Conservation (phyloP, 2,888 invertebrate species). For the Priapulus caudatus region DNA sequence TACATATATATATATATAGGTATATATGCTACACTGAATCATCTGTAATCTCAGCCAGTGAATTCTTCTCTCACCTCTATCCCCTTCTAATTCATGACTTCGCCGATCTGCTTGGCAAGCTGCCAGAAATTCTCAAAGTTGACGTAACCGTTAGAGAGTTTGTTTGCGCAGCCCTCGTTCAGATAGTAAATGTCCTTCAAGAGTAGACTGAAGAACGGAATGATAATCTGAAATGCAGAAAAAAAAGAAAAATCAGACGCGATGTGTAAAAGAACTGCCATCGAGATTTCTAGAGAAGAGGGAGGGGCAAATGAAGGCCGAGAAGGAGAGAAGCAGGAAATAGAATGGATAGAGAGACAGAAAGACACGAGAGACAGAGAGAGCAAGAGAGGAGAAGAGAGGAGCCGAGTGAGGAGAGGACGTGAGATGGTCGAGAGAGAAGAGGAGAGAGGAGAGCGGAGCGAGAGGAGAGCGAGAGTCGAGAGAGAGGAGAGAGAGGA, state of each 20-base stretch:
- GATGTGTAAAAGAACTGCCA: too few species aligned
- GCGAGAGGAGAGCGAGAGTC: too few species aligned
- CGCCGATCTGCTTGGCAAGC: constrained; percentile 78
- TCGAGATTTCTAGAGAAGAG: too few species aligned
- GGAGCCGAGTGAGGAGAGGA: not conserved
- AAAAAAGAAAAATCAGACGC: too few species aligned
- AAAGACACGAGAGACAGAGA: not conserved
- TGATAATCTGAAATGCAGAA: constrained; percentile 52
- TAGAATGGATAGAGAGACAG: not conserved
- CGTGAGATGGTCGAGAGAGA: not conserved
- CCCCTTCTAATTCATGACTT: constrained; percentile 71
- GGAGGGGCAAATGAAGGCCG: constrained; percentile 5
- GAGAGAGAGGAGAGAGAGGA: too few species aligned
- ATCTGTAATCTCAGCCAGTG: too few species aligned
- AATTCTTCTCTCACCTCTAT: constrained; percentile 54
- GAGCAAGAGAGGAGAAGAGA: constrained; percentile 5
- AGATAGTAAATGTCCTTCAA: constrained; percentile 77
- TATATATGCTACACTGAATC: too few species aligned
- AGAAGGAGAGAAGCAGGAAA: constrained; percentile 4
- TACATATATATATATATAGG: too few species aligned
- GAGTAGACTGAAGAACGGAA: constrained; percentile 77
- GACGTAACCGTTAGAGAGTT: constrained; percentile 71
- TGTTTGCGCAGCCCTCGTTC: constrained; percentile 71
- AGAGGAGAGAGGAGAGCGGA: too few species aligned
- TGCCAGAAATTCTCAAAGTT: constrained; percentile 92